Conservation (phyloP, 2,797 vertebrate species). For the Rhabdomys pumilio region DNA sequence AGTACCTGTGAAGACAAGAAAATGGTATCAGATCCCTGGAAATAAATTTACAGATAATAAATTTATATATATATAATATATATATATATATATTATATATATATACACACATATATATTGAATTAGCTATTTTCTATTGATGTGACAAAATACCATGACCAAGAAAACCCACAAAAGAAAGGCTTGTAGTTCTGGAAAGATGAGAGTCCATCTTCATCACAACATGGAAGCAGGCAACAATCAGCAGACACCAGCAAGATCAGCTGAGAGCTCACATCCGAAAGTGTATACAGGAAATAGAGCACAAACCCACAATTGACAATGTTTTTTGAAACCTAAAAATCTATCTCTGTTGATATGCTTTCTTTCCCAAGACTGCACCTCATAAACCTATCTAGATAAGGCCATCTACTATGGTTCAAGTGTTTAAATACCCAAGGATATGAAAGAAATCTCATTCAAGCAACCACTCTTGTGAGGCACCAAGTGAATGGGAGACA, state of each 20-base stretch:
- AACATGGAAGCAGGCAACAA: background rate
- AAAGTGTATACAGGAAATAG: too few relatives aligned
- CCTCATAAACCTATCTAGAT: background rate
- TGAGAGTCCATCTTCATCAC: background rate
- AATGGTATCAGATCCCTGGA: background rate
- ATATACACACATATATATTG: background rate
- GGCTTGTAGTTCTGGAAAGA: too few relatives aligned
- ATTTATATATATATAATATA: too few relatives aligned
- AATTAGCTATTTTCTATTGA: background rate
- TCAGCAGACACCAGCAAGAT: background rate
- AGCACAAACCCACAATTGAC: background rate
- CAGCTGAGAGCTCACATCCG: background rate
- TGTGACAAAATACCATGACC: background rate
- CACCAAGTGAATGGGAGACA: too few relatives aligned
- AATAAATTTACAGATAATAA: background rate
- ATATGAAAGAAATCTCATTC: background rate
- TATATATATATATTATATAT: too few relatives aligned
- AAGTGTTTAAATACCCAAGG: background rate
- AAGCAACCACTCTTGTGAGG: background rate
- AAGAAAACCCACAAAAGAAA: background rate
- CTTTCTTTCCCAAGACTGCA: background rate
- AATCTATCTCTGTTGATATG: background rate
- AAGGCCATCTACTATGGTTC: background rate
- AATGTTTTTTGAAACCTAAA: background rate
- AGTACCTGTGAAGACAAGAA: background rate